Evolutionary conservation across 2,797 vertebrate species (phyloP), one percentile per base, ranked within the genome.

Genomic region (Thaleichthys pacificus): DNA sequence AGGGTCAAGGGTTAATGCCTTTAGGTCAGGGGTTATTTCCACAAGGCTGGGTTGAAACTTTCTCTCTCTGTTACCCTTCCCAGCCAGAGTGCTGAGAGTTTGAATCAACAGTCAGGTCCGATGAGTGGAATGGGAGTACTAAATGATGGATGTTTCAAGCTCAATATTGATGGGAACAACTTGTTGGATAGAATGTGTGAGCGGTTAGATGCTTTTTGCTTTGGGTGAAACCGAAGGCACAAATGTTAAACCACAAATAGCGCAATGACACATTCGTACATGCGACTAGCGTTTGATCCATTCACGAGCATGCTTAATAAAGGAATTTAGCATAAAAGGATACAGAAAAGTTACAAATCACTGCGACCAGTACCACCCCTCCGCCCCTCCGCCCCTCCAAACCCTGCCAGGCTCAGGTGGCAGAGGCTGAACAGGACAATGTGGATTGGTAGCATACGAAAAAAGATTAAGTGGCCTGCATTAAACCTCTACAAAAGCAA

Each of bases 1-100:
- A n/a, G 60, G 92, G 91, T 92, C 91, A 91, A 60, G 78, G 92
- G 92, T 78, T 93, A 93, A 94, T 92, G 89, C 91, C 77, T 47
- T 70, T 51, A 85, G 92, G 91, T 92, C 91, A 92, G 74, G 90
- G 91, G 90, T 91, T 91, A 81, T 91, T 87, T 93, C 87, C 87
- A 92, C 89, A 91, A 82, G 76, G 84, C 81, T 79, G 80, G 69
- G 77, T 79, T 82, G 81, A 79, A 86, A 84, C 81, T 88, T 93
- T 91, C 83, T 81, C 74, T 76, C 74, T 42, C 82, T 66, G 42
- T 70, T 85, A 88, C 80, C 82, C 73, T 90, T 89, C 88, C 84
- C 89, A 88, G 84, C 86, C 78, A 4, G 21, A 69, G 87, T 85
- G 90, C 73, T 88, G 91, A 93, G 86, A 84, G 86, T 83, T 88